Evolutionary conservation across 2,797 vertebrate genomes (phyloP).

Genomic region (Pangasius krempfi): DNA sequence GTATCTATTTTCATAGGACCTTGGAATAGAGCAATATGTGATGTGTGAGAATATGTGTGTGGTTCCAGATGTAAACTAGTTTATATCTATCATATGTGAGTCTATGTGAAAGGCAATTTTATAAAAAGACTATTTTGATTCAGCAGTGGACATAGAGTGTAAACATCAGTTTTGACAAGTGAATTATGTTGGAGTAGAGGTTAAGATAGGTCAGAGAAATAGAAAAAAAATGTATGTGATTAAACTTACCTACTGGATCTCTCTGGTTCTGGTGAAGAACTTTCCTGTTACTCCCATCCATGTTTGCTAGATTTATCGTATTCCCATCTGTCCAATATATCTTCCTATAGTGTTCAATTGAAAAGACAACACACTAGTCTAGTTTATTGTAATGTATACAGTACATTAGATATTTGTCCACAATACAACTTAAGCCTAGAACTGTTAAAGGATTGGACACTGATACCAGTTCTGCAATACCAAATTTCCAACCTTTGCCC

Average conservation of each 20-base stretch:
- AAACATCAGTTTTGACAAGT: constrained; percentile 47
- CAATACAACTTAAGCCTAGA: not conserved
- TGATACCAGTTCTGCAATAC: not conserved
- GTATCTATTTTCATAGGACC: not conserved
- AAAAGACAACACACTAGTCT: not conserved
- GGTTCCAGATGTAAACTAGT: not conserved
- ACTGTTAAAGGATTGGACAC: not conserved
- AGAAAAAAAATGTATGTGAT: not conserved
- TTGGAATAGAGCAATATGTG: constrained; percentile 21
- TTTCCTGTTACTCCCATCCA: constrained; percentile 98
- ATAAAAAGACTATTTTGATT: constrained; percentile 62
- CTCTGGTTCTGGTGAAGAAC: constrained; percentile 96
- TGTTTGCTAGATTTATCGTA: constrained; percentile 97
- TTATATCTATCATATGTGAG: not conserved
- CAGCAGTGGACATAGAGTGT: not conserved
- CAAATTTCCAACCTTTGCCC: not conserved
- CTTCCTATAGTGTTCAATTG: constrained; percentile 76
- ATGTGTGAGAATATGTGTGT: not conserved
- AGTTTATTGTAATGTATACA: not conserved
- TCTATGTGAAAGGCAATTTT: constrained; percentile 40
- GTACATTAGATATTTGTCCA: not conserved
- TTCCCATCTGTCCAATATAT: constrained; percentile 98
- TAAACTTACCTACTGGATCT: constrained; percentile 90
- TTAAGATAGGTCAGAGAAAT: not conserved
- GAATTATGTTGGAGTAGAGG: constrained; percentile 58